phyloP scores from a whole-genome alignment of 2,888 invertebrate genomes.

The Ypsolopha sequella region DNA sequence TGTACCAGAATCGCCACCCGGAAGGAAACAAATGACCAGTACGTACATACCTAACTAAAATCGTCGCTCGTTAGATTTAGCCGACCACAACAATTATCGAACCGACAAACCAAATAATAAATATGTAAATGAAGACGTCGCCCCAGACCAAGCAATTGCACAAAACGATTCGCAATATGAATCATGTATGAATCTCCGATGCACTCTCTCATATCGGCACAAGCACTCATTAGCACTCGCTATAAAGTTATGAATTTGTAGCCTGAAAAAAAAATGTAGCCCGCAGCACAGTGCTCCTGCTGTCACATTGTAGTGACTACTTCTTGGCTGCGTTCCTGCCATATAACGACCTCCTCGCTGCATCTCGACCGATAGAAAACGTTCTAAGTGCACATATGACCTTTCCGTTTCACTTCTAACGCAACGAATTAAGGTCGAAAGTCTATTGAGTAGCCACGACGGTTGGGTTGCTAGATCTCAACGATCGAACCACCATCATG shows the following conservation, averaged over 20 bases:
- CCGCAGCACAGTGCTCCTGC: slow-evolving; percentile 17
- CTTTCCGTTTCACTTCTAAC: neutral
- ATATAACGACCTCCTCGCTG: slow-evolving; percentile 41
- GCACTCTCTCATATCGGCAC: slow-evolving; percentile 7
- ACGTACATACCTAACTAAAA: too few species aligned
- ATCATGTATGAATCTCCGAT: neutral
- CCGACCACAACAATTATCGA: too few species aligned
- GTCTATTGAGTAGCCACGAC: neutral
- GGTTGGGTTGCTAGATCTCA: neutral
- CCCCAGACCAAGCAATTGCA: neutral
- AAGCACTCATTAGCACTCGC: slow-evolving; percentile 18
- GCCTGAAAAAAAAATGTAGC: slow-evolving; percentile 30
- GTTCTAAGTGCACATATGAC: slow-evolving; percentile 5
- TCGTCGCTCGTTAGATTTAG: too few species aligned
- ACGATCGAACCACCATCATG: slow-evolving; percentile 38
- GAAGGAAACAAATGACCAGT: too few species aligned
- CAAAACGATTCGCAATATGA: neutral
- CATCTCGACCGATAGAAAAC: slow-evolving; percentile 20
- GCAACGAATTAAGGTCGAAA: too few species aligned
- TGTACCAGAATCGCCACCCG: too few species aligned
- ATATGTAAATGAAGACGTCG: slow-evolving; percentile 1
- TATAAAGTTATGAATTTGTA: slow-evolving; percentile 38
- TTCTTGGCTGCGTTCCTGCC: slow-evolving; percentile 36
- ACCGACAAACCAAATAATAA: neutral
- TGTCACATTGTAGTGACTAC: slow-evolving; percentile 28